Percentiles rank a stretch among this genome's conserved stretches.
Evolutionary conservation across 2,888 invertebrate species (phyloP).

Genomic region (Glaucopsyche alexis): DNA sequence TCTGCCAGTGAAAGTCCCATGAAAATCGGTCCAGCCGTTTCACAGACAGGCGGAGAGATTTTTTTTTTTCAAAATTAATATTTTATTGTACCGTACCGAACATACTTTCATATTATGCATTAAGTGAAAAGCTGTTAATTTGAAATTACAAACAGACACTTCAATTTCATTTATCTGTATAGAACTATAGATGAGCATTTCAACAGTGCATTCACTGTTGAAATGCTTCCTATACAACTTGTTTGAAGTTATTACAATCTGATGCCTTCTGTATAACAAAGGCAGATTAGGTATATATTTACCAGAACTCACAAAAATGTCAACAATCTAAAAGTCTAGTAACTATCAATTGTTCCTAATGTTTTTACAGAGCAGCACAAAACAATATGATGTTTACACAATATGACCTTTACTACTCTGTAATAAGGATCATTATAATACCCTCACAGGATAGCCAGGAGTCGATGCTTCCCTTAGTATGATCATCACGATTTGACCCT

Average conservation of each 20-base stretch:
- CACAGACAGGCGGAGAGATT: too few relatives aligned
- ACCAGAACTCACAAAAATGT: constrained; percentile 40
- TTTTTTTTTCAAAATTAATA: too few relatives aligned
- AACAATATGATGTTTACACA: constrained; percentile 12
- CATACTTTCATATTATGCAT: too few relatives aligned
- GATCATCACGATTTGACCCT: constrained; percentile 7
- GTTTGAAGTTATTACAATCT: neutral
- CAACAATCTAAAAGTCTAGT: constrained; percentile 41
- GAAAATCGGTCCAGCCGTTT: too few relatives aligned
- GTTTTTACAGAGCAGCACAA: constrained; percentile 42
- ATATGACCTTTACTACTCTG: neutral
- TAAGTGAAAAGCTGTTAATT: too few relatives aligned
- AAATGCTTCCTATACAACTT: neutral
- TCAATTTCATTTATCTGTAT: too few relatives aligned
- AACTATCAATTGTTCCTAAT: constrained; percentile 47
- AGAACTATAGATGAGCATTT: too few relatives aligned
- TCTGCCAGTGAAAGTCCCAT: too few relatives aligned
- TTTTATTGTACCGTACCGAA: too few relatives aligned
- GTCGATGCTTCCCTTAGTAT: neutral
- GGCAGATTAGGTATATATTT: constrained; percentile 31
- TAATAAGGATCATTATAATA: neutral
- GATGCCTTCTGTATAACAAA: neutral
- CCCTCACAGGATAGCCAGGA: neutral
- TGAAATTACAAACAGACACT: too few relatives aligned
- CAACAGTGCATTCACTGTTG: too few relatives aligned